These are phyloP conservation scores for Bovichtus variegatus DNA, from an alignment of 2,797 vertebrate genomes.

Conservation along the genomic window DNA sequence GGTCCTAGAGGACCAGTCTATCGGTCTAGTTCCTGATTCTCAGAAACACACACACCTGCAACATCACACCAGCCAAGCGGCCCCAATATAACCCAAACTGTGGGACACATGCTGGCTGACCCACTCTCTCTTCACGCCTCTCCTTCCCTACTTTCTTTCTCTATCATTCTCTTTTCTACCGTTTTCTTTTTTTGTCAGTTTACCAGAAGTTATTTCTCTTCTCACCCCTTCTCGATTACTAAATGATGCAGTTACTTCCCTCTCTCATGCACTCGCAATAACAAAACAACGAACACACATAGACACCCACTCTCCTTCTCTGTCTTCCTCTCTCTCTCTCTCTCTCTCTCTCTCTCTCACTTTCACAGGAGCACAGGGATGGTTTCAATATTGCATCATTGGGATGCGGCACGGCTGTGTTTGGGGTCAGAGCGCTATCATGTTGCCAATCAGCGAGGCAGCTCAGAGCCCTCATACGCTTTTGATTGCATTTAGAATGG, in stretches of 20 bases:
- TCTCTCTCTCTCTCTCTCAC: neutral
- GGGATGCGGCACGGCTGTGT: slow-evolving; percentile 71
- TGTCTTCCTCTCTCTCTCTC: neutral
- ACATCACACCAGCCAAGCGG: slow-evolving; percentile 27
- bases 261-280: slow-evolving; percentile 20
- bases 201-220: slow-evolving; percentile 21
- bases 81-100: slow-evolving; percentile 59
- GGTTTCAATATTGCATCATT: slow-evolving; percentile 76
- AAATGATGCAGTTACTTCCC: slow-evolving; percentile 56
- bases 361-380: slow-evolving; percentile 52
- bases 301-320: slow-evolving; percentile 1
- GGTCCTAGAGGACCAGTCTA: slow-evolving; percentile 73
- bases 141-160: slow-evolving; percentile 7
- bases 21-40: slow-evolving; percentile 82
- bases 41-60: slow-evolving; percentile 73
- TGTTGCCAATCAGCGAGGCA: slow-evolving; percentile 82
- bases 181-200: slow-evolving; percentile 27
- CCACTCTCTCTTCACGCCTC: slow-evolving; percentile 34
- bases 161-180: neutral
- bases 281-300: slow-evolving; percentile 37
- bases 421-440: slow-evolving; percentile 80
- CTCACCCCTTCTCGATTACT: slow-evolving; percentile 45
- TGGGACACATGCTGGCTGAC: slow-evolving; percentile 48
- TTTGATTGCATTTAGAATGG: slow-evolving; percentile 85
- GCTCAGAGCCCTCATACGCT: slow-evolving; percentile 78